phyloP scores from a whole-genome alignment of 2,113 vertebrate species.

The Sterrhoptilus dennistouni region DNA sequence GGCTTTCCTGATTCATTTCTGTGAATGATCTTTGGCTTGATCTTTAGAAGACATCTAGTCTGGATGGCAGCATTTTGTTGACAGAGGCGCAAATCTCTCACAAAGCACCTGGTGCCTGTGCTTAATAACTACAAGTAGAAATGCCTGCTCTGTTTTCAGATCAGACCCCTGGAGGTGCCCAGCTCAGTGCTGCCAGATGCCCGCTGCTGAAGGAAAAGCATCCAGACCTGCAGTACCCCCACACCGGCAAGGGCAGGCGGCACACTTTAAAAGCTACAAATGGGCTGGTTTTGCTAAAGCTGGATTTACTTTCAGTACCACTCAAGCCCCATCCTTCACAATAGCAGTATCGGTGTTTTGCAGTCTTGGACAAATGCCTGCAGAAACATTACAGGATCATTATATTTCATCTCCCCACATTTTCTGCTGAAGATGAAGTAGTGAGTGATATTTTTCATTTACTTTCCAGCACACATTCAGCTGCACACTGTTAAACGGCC shows the following conservation, averaged over 20 bases:
- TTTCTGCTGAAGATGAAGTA: background rate
- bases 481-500: background rate
- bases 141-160: background rate
- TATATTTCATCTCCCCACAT: background rate
- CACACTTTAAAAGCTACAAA: background rate
- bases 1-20: background rate
- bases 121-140: background rate
- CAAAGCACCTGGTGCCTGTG: background rate
- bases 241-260: background rate
- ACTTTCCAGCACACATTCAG: background rate
- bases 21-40: background rate
- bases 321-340: background rate
- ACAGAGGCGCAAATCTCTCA: background rate
- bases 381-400: background rate
- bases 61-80: background rate
- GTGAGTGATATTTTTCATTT: background rate
- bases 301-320: background rate
- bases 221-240: fast-evolving
- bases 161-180: background rate
- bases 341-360: background rate
- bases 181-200: background rate
- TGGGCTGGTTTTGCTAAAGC: background rate
- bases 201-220: background rate
- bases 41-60: background rate
- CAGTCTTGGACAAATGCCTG: background rate